Conservation (phyloP, 2,113 vertebrate species). For the Gavialis gangeticus region DNA sequence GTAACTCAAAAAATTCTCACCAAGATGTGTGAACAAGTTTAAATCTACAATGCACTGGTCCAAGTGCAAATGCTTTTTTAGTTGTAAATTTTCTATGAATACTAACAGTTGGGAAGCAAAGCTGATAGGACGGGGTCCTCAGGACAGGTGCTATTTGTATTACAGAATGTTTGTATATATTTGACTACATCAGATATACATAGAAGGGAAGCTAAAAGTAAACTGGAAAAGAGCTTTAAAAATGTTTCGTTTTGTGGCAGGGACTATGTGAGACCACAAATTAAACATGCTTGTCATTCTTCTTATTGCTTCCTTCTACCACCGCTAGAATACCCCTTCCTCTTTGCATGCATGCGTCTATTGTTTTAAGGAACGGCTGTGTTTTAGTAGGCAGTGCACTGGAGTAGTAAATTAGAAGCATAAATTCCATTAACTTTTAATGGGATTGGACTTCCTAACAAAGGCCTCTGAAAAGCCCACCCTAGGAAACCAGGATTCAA, state of each 20-base stretch:
- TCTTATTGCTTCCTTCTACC: background rate
- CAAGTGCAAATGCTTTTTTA: background rate
- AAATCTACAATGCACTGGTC: background rate
- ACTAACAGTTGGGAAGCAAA: background rate
- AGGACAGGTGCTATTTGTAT: background rate
- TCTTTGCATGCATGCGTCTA: background rate
- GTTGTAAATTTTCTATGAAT: background rate
- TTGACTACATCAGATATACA: background rate
- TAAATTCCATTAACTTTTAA: constrained; percentile 16
- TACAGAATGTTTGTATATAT: background rate
- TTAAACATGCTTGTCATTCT: background rate
- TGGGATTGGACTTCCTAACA: background rate
- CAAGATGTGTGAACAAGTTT: background rate
- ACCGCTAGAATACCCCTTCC: background rate
- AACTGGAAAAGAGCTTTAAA: background rate
- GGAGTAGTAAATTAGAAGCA: constrained; percentile 9
- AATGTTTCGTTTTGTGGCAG: background rate
- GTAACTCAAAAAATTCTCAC: background rate
- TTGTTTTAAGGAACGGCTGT: background rate
- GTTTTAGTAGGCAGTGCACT: background rate
- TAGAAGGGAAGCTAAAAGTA: background rate
- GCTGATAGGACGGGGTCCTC: background rate
- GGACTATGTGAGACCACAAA: background rate
- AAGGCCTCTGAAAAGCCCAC: background rate
- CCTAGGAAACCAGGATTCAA: background rate